A percentile compares a stretch with the other conserved stretches of the same genome.
Conservation (phyloP, 2,888 invertebrate genomes). For the Belgica antarctica region DNA sequence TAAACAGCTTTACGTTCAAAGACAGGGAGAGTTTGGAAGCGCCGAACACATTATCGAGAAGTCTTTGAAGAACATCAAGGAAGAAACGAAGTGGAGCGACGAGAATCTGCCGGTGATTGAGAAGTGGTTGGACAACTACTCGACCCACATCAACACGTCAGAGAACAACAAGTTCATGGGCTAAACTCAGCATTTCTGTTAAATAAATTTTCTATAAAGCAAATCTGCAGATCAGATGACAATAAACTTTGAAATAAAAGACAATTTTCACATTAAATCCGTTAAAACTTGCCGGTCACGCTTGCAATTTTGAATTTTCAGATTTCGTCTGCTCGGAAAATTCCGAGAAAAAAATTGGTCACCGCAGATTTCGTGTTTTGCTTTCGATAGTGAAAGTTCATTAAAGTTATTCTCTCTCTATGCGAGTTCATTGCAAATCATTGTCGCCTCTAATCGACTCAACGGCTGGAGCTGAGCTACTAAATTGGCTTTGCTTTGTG, state of each 20-base stretch:
- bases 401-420: too few species aligned
- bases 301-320: too few species aligned
- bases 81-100: slow-evolving; percentile 73
- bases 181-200: too few species aligned
- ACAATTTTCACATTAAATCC: too few species aligned
- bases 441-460: too few species aligned
- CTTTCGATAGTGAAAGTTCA: too few species aligned
- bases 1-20: slow-evolving; percentile 62
- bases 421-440: too few species aligned
- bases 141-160: slow-evolving; percentile 50
- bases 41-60: slow-evolving; percentile 72
- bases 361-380: not conserved
- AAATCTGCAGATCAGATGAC: slow-evolving; percentile 23
- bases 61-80: slow-evolving; percentile 69
- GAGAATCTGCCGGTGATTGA: slow-evolving; percentile 73
- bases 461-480: too few species aligned
- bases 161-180: slow-evolving; percentile 51
- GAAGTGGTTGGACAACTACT: slow-evolving; percentile 65
- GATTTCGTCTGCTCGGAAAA: too few species aligned
- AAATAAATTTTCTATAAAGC: not conserved
- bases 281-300: too few species aligned
- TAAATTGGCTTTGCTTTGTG: too few species aligned
- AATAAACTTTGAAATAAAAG: too few species aligned
- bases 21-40: slow-evolving; percentile 67
- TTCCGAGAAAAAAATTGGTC: not conserved